phyloP scores from a whole-genome alignment of 2,888 invertebrate genomes.

The Nephrotoma guestfalica region DNA sequence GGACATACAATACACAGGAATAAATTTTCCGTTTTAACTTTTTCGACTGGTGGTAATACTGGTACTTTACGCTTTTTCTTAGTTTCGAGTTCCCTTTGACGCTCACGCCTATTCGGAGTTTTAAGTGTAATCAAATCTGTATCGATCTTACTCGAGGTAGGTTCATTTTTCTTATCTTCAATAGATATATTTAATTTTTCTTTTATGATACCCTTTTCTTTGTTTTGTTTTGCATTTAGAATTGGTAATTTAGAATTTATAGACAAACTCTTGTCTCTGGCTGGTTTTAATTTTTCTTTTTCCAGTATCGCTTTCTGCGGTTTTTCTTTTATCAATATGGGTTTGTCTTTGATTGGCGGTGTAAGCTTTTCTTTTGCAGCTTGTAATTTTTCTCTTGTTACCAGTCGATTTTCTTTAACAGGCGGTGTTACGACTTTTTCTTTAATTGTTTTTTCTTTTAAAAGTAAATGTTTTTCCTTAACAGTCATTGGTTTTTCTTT shows the following conservation, averaged over 20 bases:
- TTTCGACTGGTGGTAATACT: background rate
- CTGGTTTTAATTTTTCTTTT: background rate
- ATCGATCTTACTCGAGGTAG: background rate
- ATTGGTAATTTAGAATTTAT: background rate
- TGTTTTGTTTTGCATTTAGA: background rate
- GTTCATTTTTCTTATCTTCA: background rate
- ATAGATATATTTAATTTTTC: background rate
- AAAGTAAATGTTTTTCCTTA: background rate
- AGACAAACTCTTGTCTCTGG: background rate
- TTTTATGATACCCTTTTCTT: background rate
- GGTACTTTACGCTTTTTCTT: background rate
- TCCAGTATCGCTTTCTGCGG: background rate
- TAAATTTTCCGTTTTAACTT: background rate
- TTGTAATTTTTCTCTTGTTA: background rate
- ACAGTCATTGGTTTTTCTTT: background rate
- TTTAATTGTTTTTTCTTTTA: background rate
- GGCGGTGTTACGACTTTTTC: background rate
- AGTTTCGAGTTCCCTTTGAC: background rate
- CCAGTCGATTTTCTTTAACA: background rate
- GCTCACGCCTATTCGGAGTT: slow-evolving; percentile 7
- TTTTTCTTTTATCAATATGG: background rate
- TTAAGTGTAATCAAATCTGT: slow-evolving; percentile 6
- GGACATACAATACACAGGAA: background rate
- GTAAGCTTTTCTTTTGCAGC: background rate
- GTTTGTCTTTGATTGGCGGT: background rate